Conservation (phyloP, 2,797 vertebrate genomes). For the Bothrops alternatus region DNA sequence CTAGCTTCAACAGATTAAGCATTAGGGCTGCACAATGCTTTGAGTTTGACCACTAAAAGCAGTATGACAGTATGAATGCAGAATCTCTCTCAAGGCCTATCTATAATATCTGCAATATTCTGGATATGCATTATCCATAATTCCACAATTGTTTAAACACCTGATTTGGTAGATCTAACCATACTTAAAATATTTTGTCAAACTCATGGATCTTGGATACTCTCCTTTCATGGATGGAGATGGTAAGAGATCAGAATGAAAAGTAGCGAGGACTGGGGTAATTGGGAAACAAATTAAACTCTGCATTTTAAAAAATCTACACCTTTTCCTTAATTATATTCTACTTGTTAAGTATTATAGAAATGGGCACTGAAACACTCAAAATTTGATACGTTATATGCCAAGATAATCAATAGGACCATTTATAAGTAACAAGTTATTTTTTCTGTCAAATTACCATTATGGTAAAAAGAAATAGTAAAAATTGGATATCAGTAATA, state of each 20-base stretch:
- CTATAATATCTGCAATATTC: neutral
- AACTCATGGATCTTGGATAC: neutral
- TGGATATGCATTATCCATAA: neutral
- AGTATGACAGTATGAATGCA: neutral
- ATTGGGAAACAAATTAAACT: neutral
- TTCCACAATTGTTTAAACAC: neutral
- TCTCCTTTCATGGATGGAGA: neutral
- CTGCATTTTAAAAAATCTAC: neutral
- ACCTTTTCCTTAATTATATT: neutral
- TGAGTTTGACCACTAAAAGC: neutral
- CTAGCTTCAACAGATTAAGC: neutral
- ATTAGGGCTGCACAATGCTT: neutral
- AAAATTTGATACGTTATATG: neutral
- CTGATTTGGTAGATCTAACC: neutral
- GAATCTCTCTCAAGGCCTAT: neutral
- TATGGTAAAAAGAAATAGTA: slow-evolving; percentile 41
- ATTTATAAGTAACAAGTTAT: slow-evolving; percentile 21
- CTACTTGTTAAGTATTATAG: neutral
- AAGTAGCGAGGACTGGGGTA: neutral
- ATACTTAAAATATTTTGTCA: neutral
- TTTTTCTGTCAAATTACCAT: slow-evolving; percentile 47
- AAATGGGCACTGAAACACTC: neutral
- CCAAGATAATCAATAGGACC: slow-evolving; percentile 1
- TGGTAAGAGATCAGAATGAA: neutral
- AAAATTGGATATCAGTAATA: slow-evolving; percentile 41